Evolutionary conservation across 2,797 vertebrate species (phyloP).

Genomic region (Cygnus olor): DNA sequence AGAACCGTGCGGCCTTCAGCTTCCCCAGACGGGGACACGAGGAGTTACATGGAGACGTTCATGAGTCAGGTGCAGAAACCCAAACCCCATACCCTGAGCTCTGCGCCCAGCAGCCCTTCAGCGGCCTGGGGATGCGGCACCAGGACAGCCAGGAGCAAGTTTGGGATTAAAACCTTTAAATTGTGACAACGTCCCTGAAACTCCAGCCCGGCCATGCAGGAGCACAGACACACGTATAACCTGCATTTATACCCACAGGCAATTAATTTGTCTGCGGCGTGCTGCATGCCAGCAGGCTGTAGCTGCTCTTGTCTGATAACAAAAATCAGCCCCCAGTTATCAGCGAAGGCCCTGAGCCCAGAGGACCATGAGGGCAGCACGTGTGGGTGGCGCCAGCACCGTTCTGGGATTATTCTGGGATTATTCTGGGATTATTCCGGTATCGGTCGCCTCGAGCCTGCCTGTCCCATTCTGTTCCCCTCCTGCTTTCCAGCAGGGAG

Average conservation of each 20-base stretch:
- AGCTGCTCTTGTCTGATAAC: rapidly evolving
- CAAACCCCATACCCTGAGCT: neutral
- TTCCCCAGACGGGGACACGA: neutral
- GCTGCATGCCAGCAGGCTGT: neutral
- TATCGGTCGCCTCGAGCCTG: rapidly evolving
- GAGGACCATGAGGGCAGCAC: neutral
- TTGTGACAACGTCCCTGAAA: neutral
- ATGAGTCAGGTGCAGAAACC: neutral
- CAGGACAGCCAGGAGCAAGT: neutral
- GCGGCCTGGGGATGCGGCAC: neutral
- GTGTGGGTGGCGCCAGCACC: neutral
- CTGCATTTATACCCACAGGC: neutral
- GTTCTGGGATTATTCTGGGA: no score
- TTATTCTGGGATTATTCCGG: neutral
- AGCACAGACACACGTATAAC: neutral
- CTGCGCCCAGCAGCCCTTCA: neutral
- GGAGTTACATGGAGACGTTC: rapidly evolving
- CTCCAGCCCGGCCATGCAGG: neutral
- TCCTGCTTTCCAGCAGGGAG: neutral
- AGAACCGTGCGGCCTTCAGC: neutral
- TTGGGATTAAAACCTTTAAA: neutral
- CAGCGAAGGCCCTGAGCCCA: neutral
- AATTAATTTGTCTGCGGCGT: rapidly evolving
- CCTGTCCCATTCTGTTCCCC: neutral
- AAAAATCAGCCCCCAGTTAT: neutral